These are phyloP conservation scores for Rachycentron canadum DNA, from an alignment of 2,797 vertebrate genomes.

Conservation along the genomic window DNA sequence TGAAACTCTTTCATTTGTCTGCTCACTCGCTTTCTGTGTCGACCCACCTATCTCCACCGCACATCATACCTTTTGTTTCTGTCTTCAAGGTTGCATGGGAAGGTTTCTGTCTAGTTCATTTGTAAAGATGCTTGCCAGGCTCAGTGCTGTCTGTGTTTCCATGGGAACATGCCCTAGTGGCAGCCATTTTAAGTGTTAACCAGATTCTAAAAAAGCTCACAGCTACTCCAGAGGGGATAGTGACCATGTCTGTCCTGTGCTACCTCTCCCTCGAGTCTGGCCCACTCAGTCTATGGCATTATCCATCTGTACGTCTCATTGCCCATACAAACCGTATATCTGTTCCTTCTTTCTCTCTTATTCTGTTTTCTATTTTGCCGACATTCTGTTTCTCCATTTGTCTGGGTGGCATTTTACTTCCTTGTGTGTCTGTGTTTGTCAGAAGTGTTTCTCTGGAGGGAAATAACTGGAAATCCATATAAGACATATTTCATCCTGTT, in stretches of 20 bases:
- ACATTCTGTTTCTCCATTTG: slow-evolving; percentile 27
- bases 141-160: slow-evolving; percentile 68
- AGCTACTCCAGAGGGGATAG: slow-evolving; percentile 53
- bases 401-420: background rate
- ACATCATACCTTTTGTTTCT: slow-evolving; percentile 50
- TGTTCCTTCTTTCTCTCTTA: background rate
- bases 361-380: slow-evolving; percentile 7
- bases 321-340: slow-evolving; percentile 4
- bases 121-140: slow-evolving; percentile 54
- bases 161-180: slow-evolving; percentile 74
- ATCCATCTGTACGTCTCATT: slow-evolving; percentile 45
- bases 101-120: slow-evolving; percentile 53
- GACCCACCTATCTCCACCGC: slow-evolving; percentile 16
- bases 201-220: slow-evolving; percentile 57
- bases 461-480: background rate
- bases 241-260: slow-evolving; percentile 53
- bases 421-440: background rate
- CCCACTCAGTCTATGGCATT: slow-evolving; percentile 37
- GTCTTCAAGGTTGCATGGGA: slow-evolving; percentile 62
- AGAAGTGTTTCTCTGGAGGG: background rate
- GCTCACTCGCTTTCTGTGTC: slow-evolving; percentile 10
- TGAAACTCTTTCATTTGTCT: slow-evolving; percentile 4
- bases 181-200: slow-evolving; percentile 55
- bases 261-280: slow-evolving; percentile 42
- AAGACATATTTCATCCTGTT: background rate